Percentiles rank a stretch among this genome's conserved stretches.
Conservation (phyloP, 2,113 vertebrate species). For the Aptenodytes forsteri region DNA sequence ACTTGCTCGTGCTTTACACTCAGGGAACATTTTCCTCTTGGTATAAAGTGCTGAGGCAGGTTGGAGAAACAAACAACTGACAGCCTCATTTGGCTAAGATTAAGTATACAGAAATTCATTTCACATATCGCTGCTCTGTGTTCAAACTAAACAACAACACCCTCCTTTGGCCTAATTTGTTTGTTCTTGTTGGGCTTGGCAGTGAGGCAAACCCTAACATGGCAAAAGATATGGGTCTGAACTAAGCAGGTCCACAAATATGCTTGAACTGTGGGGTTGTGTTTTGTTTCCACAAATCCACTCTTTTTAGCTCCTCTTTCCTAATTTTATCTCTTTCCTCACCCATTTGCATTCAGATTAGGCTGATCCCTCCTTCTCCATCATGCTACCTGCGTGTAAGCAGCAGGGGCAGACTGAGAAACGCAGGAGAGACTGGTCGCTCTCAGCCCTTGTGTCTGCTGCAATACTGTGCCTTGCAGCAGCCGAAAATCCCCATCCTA, state of each 20-base stretch:
- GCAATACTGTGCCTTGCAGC: neutral
- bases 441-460: neutral
- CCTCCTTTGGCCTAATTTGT: slow-evolving; percentile 32
- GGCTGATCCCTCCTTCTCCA: neutral
- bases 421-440: neutral
- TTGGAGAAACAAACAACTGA: slow-evolving; percentile 52
- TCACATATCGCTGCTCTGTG: slow-evolving; percentile 20
- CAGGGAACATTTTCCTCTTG: slow-evolving; percentile 1
- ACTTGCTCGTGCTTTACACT: neutral
- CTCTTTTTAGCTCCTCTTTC: neutral
- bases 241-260: neutral
- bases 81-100: slow-evolving; percentile 67
- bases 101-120: slow-evolving; percentile 59
- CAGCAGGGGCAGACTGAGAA: neutral
- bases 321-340: neutral
- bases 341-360: neutral
- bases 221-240: neutral
- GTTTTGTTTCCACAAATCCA: neutral
- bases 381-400: neutral
- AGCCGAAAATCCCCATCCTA: neutral
- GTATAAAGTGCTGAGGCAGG: slow-evolving; percentile 56
- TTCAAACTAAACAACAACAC: neutral
- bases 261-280: neutral
- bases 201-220: neutral
- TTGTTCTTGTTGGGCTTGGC: neutral